These are phyloP conservation scores for Cirrhinus mrigala DNA, from an alignment of 2,797 vertebrate species.

Conservation along the genomic window DNA sequence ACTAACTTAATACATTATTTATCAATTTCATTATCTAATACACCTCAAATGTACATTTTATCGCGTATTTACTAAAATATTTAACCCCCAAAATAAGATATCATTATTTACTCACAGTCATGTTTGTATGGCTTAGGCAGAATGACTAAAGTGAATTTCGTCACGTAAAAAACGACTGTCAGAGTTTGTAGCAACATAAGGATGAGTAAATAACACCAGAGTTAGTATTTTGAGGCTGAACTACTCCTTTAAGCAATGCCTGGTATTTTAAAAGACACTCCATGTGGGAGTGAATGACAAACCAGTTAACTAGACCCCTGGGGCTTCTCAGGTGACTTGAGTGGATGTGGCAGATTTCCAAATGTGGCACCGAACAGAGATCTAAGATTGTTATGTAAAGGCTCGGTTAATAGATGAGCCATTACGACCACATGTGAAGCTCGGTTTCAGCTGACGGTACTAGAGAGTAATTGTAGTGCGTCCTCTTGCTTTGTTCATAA, in stretches of 20 bases:
- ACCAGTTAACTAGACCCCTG: conserved; percentile 65
- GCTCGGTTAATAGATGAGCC: conserved; percentile 79
- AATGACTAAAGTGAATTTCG: background rate
- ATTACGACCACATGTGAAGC: conserved; percentile 74
- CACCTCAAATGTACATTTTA: background rate
- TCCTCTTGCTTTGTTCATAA: conserved; percentile 5
- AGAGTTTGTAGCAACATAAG: background rate
- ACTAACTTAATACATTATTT: background rate
- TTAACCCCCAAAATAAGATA: background rate
- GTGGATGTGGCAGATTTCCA: conserved; percentile 50
- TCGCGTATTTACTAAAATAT: background rate
- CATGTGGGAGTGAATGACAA: conserved; percentile 53
- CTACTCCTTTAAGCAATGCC: conserved; percentile 1
- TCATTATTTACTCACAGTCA: background rate
- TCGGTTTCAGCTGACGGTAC: conserved; percentile 65
- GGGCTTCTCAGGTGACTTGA: conserved; percentile 57
- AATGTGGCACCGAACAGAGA: conserved; percentile 34
- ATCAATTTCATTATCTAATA: background rate
- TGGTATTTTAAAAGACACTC: conserved; percentile 31
- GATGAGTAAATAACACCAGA: background rate
- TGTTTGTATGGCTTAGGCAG: background rate
- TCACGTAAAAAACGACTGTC: too few species aligned
- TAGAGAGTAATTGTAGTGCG: conserved; percentile 46
- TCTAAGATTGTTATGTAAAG: conserved; percentile 47
- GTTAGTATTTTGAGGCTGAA: background rate